Percentiles rank a stretch among this genome's conserved stretches.
Evolutionary conservation across 2,797 vertebrate species (phyloP).

Genomic region (Halcyon chelicuti): DNA sequence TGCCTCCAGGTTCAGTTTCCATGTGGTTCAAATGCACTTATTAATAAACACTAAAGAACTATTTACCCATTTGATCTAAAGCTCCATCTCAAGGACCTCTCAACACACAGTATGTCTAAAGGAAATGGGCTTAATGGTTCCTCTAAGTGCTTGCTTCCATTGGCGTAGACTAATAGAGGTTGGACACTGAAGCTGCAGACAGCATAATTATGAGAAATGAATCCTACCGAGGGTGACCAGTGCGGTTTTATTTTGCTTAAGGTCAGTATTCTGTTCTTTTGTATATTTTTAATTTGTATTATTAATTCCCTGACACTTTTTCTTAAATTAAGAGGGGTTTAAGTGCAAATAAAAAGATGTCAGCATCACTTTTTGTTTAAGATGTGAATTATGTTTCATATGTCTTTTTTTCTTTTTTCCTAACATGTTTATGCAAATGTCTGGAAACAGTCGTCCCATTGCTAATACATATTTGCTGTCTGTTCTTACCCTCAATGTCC

Average conservation of each 20-base stretch:
- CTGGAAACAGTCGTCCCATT: neutral
- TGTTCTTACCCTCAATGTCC: neutral
- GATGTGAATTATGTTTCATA: neutral
- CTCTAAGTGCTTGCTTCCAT: neutral
- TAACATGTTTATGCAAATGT: neutral
- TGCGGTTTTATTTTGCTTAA: neutral
- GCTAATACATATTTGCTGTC: neutral
- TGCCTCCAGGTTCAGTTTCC: neutral
- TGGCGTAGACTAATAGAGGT: rapidly evolving
- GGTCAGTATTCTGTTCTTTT: neutral
- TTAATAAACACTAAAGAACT: neutral
- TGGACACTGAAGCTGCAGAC: neutral
- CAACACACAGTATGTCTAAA: neutral
- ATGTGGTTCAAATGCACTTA: neutral
- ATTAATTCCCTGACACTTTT: neutral
- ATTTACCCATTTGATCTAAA: neutral
- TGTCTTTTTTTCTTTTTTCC: neutral
- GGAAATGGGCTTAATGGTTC: neutral
- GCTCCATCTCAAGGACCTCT: neutral
- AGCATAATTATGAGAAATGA: neutral
- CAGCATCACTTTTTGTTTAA: neutral
- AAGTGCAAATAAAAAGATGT: neutral
- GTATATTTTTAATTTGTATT: neutral
- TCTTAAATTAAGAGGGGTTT: neutral
- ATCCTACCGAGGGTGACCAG: neutral